Evolutionary conservation across 1,140 invertebrate species (phyloP).

Genomic region (Nasonia longicornis): DNA sequence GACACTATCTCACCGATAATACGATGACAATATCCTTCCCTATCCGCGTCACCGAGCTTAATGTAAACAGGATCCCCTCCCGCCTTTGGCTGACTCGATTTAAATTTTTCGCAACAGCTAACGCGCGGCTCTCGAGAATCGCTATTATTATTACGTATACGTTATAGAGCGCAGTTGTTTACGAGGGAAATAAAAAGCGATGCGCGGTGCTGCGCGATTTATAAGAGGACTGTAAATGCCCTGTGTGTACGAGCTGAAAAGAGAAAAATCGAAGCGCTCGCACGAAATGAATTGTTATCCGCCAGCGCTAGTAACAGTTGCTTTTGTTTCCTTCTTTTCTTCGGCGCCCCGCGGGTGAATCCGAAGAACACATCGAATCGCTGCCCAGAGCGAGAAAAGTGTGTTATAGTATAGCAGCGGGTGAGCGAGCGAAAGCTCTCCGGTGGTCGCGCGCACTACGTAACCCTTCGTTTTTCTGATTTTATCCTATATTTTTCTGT

Average conservation of each 20-base stretch:
- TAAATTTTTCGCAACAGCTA: neutral
- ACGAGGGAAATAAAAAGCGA: neutral
- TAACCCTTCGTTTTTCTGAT: neutral
- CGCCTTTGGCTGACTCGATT: neutral
- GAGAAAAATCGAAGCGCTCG: neutral
- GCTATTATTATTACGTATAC: too few species aligned
- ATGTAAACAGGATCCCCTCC: constrained; percentile 1
- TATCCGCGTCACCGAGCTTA: neutral
- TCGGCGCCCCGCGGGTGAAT: neutral
- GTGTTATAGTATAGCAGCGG: neutral
- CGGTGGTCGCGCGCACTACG: neutral
- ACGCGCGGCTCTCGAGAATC: too few species aligned
- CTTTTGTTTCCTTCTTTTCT: neutral
- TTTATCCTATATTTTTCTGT: neutral
- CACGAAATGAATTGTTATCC: constrained; percentile 9
- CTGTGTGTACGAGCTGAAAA: neutral
- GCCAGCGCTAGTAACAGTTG: neutral
- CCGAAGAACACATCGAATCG: neutral
- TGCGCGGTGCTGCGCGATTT: neutral
- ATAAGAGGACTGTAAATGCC: neutral
- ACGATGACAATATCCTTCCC: constrained; percentile 42
- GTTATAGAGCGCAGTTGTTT: neutral
- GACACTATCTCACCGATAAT: constrained; percentile 53
- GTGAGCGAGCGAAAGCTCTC: neutral
- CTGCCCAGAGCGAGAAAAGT: too few species aligned